A percentile compares a stretch with the other conserved stretches of the same genome.
These are phyloP conservation scores for Distichodus sexfasciatus DNA, from an alignment of 2,797 vertebrate species.

Conservation along the genomic window DNA sequence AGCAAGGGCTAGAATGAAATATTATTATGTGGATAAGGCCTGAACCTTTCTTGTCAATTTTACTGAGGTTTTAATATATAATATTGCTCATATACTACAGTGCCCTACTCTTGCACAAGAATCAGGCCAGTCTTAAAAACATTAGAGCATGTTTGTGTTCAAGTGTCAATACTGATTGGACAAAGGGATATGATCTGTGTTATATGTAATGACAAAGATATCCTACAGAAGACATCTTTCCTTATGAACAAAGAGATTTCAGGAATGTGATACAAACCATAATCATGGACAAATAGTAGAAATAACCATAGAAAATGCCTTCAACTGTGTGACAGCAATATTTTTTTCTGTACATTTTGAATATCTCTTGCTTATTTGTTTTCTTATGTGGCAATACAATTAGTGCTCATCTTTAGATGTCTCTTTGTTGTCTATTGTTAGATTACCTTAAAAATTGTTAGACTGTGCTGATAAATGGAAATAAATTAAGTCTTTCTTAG, in stretches of 20 bases:
- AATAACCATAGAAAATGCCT: slow-evolving; percentile 14
- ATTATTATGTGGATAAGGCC: slow-evolving; percentile 65
- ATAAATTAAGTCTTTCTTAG: too few relatives aligned
- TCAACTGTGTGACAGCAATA: not conserved
- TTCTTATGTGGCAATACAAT: slow-evolving; percentile 10
- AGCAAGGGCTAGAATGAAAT: slow-evolving; percentile 44
- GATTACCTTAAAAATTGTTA: too few relatives aligned
- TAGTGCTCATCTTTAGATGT: slow-evolving; percentile 6
- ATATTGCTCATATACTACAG: not conserved
- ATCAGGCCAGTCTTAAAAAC: not conserved
- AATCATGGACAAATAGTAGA: slow-evolving; percentile 1
- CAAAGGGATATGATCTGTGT: too few relatives aligned
- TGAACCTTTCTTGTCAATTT: slow-evolving; percentile 27
- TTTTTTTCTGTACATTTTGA: not conserved
- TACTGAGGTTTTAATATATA: slow-evolving; percentile 1
- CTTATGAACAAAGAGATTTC: not conserved
- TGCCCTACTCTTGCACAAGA: slow-evolving; percentile 7
- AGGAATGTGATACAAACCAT: not conserved
- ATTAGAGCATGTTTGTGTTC: slow-evolving; percentile 53
- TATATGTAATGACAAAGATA: not conserved
- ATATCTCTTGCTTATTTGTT: not conserved
- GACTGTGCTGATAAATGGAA: too few relatives aligned
- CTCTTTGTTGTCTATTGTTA: too few relatives aligned
- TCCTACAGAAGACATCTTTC: not conserved
- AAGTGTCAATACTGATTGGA: slow-evolving; percentile 46